Conservation (phyloP, 2,113 vertebrate genomes). For the Odontophorus gujanensis region DNA sequence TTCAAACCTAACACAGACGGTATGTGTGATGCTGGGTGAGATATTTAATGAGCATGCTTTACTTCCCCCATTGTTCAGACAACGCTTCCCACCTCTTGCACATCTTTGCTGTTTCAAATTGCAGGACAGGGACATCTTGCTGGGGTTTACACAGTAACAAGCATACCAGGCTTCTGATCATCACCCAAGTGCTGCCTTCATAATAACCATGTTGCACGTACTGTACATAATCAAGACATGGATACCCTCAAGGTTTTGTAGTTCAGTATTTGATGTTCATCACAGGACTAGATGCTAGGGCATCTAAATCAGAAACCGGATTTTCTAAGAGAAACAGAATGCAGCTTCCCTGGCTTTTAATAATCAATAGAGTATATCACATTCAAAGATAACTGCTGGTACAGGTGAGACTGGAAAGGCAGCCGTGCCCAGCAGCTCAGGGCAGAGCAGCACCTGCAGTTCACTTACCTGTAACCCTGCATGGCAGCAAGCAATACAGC, state of each 20-base stretch:
- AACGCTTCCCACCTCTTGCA: neutral
- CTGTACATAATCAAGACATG: neutral
- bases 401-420: neutral
- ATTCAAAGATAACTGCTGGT: neutral
- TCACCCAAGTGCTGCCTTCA: neutral
- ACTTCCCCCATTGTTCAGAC: neutral
- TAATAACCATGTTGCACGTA: accelerated
- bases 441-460: neutral
- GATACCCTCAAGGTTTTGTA: neutral
- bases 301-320: neutral
- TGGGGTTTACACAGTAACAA: neutral
- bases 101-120: neutral
- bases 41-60: neutral
- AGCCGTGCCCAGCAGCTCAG: neutral
- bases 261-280: neutral
- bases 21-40: neutral
- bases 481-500: neutral
- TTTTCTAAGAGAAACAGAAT: neutral
- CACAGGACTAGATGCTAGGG: neutral
- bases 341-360: neutral
- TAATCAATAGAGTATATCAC: accelerated
- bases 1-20: neutral
- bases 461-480: neutral
- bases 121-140: neutral
- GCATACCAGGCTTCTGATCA: neutral